Evolutionary conservation across 2,888 invertebrate genomes (phyloP).

Genomic region (Leptura quadrifasciata): DNA sequence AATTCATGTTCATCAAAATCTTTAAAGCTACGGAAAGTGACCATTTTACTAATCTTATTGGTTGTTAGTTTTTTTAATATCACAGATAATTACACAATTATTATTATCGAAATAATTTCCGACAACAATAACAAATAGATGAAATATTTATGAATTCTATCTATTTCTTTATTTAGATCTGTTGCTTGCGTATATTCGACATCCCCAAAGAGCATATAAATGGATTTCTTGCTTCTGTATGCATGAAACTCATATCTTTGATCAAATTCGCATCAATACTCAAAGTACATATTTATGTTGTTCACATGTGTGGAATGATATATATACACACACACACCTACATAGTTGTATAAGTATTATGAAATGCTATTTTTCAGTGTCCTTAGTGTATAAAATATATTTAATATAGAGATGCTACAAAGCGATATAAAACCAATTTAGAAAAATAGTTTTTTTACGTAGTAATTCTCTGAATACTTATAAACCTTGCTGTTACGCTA

Average conservation of each 20-base stretch:
- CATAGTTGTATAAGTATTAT: neutral
- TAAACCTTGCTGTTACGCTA: too few relatives aligned
- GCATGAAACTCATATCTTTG: constrained; percentile 1
- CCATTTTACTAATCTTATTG: too few relatives aligned
- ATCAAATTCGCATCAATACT: neutral
- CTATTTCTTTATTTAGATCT: neutral
- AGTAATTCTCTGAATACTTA: too few relatives aligned
- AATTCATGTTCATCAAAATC: too few relatives aligned
- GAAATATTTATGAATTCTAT: neutral
- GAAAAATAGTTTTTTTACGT: too few relatives aligned
- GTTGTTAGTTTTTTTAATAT: too few relatives aligned
- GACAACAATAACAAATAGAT: neutral
- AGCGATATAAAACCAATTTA: too few relatives aligned
- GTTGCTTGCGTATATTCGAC: neutral
- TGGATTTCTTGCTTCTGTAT: constrained; percentile 1
- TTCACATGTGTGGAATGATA: neutral
- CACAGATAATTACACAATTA: too few relatives aligned
- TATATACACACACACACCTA: neutral
- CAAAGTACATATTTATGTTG: constrained; percentile 4
- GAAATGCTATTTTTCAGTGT: neutral
- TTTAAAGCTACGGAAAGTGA: too few relatives aligned
- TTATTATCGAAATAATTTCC: neutral
- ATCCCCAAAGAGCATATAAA: neutral
- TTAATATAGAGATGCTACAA: neutral
- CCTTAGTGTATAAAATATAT: neutral